Evolutionary conservation across 2,888 invertebrate species (phyloP), one percentile per base, ranked within the genome.

Genomic region (Tipula vernalis): DNA sequence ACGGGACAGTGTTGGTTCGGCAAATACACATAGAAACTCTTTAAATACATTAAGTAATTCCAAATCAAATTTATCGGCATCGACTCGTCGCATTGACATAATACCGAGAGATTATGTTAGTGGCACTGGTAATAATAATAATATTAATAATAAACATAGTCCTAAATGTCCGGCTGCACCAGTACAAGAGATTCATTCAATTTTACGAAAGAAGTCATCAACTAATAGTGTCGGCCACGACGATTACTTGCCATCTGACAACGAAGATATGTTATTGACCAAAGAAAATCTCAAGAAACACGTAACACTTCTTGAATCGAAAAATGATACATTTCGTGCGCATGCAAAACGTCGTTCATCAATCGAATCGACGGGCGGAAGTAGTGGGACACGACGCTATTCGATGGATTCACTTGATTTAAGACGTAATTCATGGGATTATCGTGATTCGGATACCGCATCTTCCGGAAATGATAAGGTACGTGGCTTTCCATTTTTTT

Each of bases 1-100:
- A 41, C 88, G 88, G n/a, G 88, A 88, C 57, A 88, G 88, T 88
- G 87, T 87, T 28, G 87, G 88, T 10, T 87, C 88, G 44, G 28
- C 71, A 83, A 36, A 28, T 18, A 39, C 85, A 84, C 42, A 87
- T 5, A 44, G 83, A 5, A 86, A 87, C 84, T 87, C 87, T 39
- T 10, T 86, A 36, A 86, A 86, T 10, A 47, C 42, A 10, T 44
- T 44, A 13, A 86, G 51, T 15, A 51, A 51, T 51, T 42, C 15
- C n/a, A 51, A 86, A 36, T 13, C 41, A 57, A 39, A 85, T 85
- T 42, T 42, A 42, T 41, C 85, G 8, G 18, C n/a, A 0, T 42
- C 39, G 5, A 86, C 47, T 36, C 28, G 57, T 15, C 36, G 51
- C 15, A 51, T 15, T 57, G 86, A 36, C 39, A 6, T 36, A 44